Evolutionary conservation across 30 jellyfish, hydroid and myxozoan genomes (phyloP).

Genomic region (Hydra vulgaris): DNA sequence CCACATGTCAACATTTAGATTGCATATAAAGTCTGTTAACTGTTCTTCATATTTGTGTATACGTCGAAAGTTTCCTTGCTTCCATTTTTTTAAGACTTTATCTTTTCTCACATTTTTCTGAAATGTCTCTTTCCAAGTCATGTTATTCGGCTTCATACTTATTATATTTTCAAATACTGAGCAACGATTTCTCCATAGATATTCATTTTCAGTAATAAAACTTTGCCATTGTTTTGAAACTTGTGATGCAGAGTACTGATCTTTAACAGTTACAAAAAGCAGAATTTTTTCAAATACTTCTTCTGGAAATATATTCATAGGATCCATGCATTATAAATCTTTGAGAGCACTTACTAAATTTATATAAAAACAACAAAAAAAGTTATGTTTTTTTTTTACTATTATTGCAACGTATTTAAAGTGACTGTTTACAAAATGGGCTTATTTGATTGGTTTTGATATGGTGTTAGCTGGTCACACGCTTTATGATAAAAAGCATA

Average conservation of each 20-base stretch:
- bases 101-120: neutral
- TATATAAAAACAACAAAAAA: no score
- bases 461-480: neutral
- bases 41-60: neutral
- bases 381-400: neutral
- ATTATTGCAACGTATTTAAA: neutral
- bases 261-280: neutral
- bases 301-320: neutral
- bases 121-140: constrained; percentile 1
- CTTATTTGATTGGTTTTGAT: neutral
- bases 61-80: neutral
- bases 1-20: neutral
- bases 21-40: neutral
- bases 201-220: neutral
- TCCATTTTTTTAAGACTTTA: neutral
- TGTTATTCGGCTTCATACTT: neutral
- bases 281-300: neutral
- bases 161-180: neutral
- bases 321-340: neutral
- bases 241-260: neutral
- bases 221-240: neutral
- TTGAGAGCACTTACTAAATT: no score
- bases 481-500: neutral
- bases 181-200: neutral
- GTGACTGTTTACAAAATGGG: constrained; percentile 8